Percentiles rank a stretch among this genome's conserved stretches.
Conservation (phyloP, 2,113 vertebrate genomes). For the Elaphurus davidianus region DNA sequence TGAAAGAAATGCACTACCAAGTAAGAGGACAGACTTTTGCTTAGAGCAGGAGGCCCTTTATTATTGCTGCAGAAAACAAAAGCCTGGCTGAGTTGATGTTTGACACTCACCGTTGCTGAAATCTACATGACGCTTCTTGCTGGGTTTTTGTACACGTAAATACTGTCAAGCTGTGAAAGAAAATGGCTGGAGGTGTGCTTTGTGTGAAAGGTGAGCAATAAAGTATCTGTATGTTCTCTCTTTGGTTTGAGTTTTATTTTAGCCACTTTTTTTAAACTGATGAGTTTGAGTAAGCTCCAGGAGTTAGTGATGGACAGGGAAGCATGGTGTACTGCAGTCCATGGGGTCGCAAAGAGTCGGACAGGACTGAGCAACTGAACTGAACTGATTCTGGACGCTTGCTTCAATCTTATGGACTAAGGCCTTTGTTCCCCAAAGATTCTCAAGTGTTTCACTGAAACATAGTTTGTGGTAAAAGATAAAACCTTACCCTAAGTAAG, state of each 20-base stretch:
- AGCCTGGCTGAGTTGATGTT: slow-evolving; percentile 83
- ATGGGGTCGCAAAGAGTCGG: not conserved
- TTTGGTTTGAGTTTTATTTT: slow-evolving; percentile 73
- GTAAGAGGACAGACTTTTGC: slow-evolving; percentile 75
- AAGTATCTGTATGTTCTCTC: slow-evolving; percentile 82
- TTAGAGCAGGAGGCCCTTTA: slow-evolving; percentile 82
- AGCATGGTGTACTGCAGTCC: not conserved
- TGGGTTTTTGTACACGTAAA: slow-evolving; percentile 86
- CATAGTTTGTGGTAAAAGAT: not conserved
- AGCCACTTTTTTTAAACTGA: not conserved
- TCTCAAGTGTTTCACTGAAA: not conserved
- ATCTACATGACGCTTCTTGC: slow-evolving; percentile 85
- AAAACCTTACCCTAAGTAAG: not conserved
- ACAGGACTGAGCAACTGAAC: not conserved
- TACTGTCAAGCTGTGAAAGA: slow-evolving; percentile 89
- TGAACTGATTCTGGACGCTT: not conserved
- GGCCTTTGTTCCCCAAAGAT: not conserved
- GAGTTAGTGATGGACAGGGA: not conserved
- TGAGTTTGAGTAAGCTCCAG: not conserved
- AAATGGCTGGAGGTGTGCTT: slow-evolving; percentile 89
- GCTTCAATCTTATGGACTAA: not conserved
- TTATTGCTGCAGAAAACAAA: slow-evolving; percentile 82
- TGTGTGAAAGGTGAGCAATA: slow-evolving; percentile 93
- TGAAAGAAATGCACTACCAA: slow-evolving; percentile 83
- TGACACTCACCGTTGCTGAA: slow-evolving; percentile 82